These are phyloP conservation scores for Rhagoletis pomonella DNA, from an alignment of 1,140 invertebrate species.

Conservation along the genomic window DNA sequence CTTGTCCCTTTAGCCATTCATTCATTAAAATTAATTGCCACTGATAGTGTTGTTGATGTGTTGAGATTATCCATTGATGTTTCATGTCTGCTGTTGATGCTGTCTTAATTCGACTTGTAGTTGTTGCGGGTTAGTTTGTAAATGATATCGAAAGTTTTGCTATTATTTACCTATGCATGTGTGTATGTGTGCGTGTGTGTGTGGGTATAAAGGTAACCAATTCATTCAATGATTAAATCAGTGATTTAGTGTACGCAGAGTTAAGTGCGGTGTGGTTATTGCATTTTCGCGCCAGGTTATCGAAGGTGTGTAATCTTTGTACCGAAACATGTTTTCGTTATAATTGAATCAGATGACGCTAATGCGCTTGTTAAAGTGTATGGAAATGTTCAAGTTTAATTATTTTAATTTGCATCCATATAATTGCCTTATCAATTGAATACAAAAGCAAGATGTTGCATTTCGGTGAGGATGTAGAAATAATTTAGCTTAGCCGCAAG, in stretches of 20 bases:
- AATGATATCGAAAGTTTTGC: neutral
- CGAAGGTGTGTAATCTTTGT: neutral
- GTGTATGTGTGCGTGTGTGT: neutral
- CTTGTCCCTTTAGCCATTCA: constrained; percentile 36
- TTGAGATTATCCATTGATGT: constrained; percentile 36
- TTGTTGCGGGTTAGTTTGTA: neutral
- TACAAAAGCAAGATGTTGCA: too few species aligned
- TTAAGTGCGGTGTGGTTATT: neutral
- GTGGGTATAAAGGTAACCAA: neutral
- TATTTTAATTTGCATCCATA: neutral
- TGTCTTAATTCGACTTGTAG: neutral
- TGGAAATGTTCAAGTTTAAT: constrained; percentile 8
- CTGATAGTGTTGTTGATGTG: constrained; percentile 37
- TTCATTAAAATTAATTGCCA: constrained; percentile 33
- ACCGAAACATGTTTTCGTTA: neutral
- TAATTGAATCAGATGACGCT: constrained; percentile 34
- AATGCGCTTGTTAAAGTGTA: neutral
- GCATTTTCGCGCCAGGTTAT: too few species aligned
- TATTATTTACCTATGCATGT: neutral
- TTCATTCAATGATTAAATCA: constrained; percentile 21
- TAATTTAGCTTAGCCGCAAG: too few species aligned
- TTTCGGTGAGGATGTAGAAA: too few species aligned
- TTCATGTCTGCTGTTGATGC: constrained; percentile 24
- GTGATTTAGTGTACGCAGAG: neutral
- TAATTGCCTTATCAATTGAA: constrained; percentile 21